Conservation (phyloP, 2,888 invertebrate genomes). For the Allophyes oxyacanthae region DNA sequence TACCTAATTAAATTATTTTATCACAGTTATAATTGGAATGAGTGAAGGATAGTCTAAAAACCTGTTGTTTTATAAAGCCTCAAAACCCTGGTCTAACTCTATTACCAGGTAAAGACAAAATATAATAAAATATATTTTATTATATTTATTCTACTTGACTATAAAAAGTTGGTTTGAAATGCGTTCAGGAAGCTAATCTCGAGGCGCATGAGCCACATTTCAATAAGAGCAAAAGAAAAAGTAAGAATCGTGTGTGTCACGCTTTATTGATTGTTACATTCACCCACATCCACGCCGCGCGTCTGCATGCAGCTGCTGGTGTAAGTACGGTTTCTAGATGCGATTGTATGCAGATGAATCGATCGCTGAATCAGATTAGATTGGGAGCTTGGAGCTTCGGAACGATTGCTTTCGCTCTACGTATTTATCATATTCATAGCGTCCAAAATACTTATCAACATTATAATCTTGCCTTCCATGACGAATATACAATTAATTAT, state of each 20-base stretch:
- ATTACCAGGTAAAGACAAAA: no score
- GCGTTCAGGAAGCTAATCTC: constrained; percentile 10
- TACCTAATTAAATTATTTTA: no score
- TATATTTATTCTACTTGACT: no score
- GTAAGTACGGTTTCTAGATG: constrained; percentile 26
- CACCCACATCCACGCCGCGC: constrained; percentile 59
- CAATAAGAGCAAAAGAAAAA: constrained; percentile 73
- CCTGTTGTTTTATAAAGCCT: no score
- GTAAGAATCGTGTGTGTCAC: constrained; percentile 59
- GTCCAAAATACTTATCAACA: no score
- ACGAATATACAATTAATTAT: neutral
- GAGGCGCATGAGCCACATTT: constrained; percentile 28
- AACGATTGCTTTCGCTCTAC: constrained; percentile 14
- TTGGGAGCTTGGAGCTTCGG: constrained; percentile 16
- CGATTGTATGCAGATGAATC: constrained; percentile 45
- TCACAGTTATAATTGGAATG: no score
- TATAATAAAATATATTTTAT: no score
- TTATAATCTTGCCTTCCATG: neutral
- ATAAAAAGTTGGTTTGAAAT: constrained; percentile 8
- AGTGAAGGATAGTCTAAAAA: no score
- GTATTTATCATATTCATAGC: neutral
- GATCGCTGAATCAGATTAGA: constrained; percentile 37
- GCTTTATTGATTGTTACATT: constrained; percentile 69
- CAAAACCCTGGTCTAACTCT: no score
- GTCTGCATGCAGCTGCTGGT: constrained; percentile 12